These are phyloP conservation scores for Syngnathus typhle DNA, from an alignment of 2,113 vertebrate genomes.

Conservation along the genomic window DNA sequence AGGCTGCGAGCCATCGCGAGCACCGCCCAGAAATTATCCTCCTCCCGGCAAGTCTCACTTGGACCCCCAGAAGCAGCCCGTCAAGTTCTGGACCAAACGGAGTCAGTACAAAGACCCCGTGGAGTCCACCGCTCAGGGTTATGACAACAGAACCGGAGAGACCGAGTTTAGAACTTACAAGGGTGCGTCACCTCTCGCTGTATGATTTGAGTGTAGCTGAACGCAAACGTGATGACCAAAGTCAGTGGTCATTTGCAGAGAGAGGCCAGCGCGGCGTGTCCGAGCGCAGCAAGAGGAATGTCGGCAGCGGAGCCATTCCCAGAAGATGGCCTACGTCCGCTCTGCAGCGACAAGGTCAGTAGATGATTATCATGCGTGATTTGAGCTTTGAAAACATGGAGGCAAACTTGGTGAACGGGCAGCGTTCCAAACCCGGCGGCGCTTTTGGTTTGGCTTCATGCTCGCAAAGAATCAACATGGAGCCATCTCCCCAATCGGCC, in stretches of 20 bases:
- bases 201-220: no score
- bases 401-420: no score
- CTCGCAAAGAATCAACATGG: not conserved
- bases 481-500: not conserved
- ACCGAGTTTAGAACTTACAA: conserved; percentile 43
- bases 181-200: conserved; percentile 31
- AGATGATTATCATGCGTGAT: not conserved
- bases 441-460: not conserved
- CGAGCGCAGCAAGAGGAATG: conserved; percentile 46
- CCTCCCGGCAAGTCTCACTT: conserved; percentile 41
- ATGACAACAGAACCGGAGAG: conserved; percentile 19
- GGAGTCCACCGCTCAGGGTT: conserved; percentile 13
- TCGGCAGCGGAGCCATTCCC: conserved; percentile 26
- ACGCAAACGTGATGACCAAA: not conserved
- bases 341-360: conserved; percentile 55
- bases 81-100: conserved; percentile 47
- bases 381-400: not conserved
- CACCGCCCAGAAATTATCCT: conserved; percentile 45
- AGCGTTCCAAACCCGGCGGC: not conserved
- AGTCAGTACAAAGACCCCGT: conserved; percentile 29
- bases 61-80: conserved; percentile 14
- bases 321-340: conserved; percentile 38
- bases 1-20: conserved; percentile 36
- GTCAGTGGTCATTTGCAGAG: conserved; percentile 29
- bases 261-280: conserved; percentile 15